These are phyloP conservation scores for Thecocarcelia acutangulata DNA, from an alignment of 2,888 invertebrate genomes.

Conservation along the genomic window DNA sequence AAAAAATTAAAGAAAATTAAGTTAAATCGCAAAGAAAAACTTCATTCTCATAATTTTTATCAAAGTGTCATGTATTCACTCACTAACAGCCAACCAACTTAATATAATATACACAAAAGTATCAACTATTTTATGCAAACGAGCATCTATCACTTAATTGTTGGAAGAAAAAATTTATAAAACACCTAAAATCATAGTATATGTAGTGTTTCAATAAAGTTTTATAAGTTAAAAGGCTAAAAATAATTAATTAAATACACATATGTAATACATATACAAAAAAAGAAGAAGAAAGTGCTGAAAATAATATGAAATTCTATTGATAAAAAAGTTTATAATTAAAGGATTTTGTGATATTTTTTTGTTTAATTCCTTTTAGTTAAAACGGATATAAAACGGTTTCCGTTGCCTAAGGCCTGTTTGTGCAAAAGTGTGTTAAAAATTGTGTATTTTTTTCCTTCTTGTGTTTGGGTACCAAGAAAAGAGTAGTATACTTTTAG, in stretches of 20 bases:
- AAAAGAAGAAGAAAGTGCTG: background rate
- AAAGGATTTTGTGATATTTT: constrained; percentile 12
- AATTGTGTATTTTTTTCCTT: constrained; percentile 1
- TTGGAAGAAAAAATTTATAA: constrained; percentile 22
- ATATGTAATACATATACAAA: background rate
- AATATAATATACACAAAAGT: constrained; percentile 52
- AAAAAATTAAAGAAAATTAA: constrained; percentile 46
- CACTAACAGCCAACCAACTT: constrained; percentile 38
- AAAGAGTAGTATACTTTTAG: constrained; percentile 42
- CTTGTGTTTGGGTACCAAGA: constrained; percentile 3
- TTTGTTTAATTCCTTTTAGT: background rate
- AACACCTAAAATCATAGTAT: background rate
- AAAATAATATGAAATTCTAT: background rate
- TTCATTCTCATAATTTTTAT: constrained; percentile 33
- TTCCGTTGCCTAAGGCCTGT: constrained; percentile 31
- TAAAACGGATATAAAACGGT: constrained; percentile 52
- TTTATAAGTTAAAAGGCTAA: background rate
- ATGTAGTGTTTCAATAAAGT: too few relatives aligned
- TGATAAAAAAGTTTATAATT: constrained; percentile 1
- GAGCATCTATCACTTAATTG: constrained; percentile 42
- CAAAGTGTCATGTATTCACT: constrained; percentile 27
- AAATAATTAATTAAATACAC: background rate
- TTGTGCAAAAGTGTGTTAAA: background rate
- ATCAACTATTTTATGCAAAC: constrained; percentile 11
- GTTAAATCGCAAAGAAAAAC: constrained; percentile 49